Conservation (phyloP, 2,888 invertebrate genomes). For the Mimumesa dahlbomi region DNA sequence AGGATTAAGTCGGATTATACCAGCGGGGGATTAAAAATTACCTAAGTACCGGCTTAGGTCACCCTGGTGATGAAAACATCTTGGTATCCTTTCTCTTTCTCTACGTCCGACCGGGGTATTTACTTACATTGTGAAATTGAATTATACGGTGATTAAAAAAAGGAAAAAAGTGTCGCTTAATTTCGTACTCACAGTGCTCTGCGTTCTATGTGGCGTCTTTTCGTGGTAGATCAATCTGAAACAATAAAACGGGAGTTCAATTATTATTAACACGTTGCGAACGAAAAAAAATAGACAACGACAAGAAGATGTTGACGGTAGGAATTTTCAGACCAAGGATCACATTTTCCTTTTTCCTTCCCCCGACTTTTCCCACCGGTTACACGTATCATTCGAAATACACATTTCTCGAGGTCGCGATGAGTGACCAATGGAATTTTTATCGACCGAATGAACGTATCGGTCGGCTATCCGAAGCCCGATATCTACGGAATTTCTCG, state of each 20-base stretch:
- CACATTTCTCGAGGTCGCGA: not conserved
- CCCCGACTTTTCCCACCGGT: too few relatives aligned
- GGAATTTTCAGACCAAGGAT: not conserved
- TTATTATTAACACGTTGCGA: too few relatives aligned
- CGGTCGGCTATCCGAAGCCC: slow-evolving; percentile 1
- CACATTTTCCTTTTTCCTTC: not conserved
- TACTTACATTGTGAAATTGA: not conserved
- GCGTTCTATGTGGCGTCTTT: slow-evolving; percentile 61
- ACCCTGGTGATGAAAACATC: slow-evolving; percentile 11
- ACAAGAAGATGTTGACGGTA: too few relatives aligned
- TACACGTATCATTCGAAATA: too few relatives aligned
- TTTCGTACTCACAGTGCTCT: slow-evolving; percentile 62
- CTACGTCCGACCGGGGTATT: not conserved
- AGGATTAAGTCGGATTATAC: slow-evolving; percentile 41
- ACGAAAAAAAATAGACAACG: not conserved
- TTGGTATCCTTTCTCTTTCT: not conserved
- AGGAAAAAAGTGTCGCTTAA: not conserved
- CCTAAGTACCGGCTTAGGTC: slow-evolving; percentile 12
- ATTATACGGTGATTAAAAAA: slow-evolving; percentile 8
- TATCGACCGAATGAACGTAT: slow-evolving; percentile 4
- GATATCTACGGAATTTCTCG: slow-evolving; percentile 20
- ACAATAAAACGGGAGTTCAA: too few relatives aligned
- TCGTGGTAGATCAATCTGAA: slow-evolving; percentile 44
- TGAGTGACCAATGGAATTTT: slow-evolving; percentile 10
- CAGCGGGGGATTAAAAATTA: slow-evolving; percentile 58